Percentiles rank a stretch among this genome's conserved stretches.
Conservation (phyloP, 2,888 invertebrate species). For the Drosophila algonquin region DNA sequence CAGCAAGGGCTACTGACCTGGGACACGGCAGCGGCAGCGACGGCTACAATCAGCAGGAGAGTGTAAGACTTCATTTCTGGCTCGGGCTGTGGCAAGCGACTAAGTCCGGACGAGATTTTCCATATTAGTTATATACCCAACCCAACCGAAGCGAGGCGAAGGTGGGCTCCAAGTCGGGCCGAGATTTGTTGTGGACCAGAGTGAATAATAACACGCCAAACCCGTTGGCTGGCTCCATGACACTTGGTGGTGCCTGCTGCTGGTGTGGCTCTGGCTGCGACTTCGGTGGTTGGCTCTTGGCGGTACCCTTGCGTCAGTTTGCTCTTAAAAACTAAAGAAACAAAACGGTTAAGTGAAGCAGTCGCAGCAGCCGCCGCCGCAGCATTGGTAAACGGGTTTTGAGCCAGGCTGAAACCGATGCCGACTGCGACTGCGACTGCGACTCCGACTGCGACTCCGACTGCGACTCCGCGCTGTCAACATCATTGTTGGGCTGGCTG, state of each 20-base stretch:
- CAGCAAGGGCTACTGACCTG: constrained; percentile 66
- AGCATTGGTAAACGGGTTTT: constrained; percentile 64
- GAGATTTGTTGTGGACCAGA: constrained; percentile 8
- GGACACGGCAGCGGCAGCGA: constrained; percentile 49
- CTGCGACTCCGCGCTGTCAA: constrained; percentile 54
- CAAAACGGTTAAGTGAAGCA: constrained; percentile 59
- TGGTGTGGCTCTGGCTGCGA: constrained; percentile 17
- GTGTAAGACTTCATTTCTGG: constrained; percentile 74
- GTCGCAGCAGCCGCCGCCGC: constrained; percentile 20
- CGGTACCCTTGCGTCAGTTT: constrained; percentile 74
- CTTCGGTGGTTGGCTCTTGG: constrained; percentile 43
- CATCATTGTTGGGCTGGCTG: constrained; percentile 56
- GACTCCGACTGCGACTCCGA: constrained; percentile 12
- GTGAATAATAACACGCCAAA: constrained; percentile 67
- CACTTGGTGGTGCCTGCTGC: constrained; percentile 19
- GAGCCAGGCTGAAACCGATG: constrained; percentile 2
- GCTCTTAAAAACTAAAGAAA: constrained; percentile 68
- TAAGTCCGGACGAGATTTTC: constrained; percentile 65
- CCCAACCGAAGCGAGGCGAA: constrained; percentile 9
- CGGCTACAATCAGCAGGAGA: constrained; percentile 56
- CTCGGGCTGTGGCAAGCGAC: constrained; percentile 66
- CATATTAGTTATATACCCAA: constrained; percentile 65
- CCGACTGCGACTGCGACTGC: constrained; percentile 1
- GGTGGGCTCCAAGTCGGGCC: constrained; percentile 3
- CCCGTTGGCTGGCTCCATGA: constrained; percentile 63